A percentile compares a stretch with the other conserved stretches of the same genome.
These are phyloP conservation scores for Isichthys henryi DNA, from an alignment of 2,113 vertebrate species.

Conservation along the genomic window DNA sequence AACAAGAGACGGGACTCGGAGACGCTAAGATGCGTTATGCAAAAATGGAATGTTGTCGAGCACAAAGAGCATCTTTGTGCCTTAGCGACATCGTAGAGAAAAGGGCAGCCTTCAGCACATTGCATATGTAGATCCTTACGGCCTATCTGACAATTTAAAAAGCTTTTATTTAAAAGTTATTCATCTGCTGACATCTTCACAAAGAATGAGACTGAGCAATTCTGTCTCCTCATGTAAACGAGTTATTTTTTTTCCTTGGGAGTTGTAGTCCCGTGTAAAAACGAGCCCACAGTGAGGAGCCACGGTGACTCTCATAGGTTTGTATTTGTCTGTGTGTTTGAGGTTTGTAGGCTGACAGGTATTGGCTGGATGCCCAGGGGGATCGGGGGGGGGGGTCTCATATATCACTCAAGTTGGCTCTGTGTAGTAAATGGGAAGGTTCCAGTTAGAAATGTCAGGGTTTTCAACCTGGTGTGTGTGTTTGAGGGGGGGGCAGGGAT, in stretches of 20 bases:
- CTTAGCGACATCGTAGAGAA: neutral
- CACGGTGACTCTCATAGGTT: neutral
- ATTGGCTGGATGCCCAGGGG: neutral
- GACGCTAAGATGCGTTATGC: neutral
- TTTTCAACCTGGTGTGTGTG: neutral
- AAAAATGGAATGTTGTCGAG: neutral
- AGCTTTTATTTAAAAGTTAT: neutral
- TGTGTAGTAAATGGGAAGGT: neutral
- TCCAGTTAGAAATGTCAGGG: neutral
- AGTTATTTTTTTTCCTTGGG: neutral
- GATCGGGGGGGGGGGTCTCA: neutral
- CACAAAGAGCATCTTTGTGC: neutral
- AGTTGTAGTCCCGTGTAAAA: neutral
- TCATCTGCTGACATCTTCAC: neutral
- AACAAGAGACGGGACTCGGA: conserved; percentile 32
- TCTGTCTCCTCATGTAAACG: neutral
- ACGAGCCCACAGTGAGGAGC: neutral
- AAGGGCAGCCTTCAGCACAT: neutral
- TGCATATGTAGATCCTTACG: neutral
- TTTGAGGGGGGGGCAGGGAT: neutral
- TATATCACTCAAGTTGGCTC: neutral
- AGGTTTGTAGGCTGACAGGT: neutral
- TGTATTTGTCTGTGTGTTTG: neutral
- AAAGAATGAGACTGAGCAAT: neutral
- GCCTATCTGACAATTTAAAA: neutral